Conservation (phyloP, 1,140 invertebrate species). For the Venturia canescens region DNA sequence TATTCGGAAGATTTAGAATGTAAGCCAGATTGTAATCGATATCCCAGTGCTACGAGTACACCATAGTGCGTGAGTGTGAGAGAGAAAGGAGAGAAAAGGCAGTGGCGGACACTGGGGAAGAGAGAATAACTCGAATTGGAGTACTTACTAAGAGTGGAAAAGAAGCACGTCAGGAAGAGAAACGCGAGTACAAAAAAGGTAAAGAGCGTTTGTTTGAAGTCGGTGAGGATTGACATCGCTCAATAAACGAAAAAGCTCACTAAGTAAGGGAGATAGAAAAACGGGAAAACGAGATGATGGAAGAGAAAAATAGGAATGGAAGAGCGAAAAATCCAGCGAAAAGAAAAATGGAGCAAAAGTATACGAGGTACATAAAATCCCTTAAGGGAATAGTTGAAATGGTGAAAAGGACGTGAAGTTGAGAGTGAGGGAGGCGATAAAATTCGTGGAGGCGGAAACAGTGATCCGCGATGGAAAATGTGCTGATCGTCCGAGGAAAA, state of each 20-base stretch:
- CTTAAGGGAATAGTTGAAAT: not conserved
- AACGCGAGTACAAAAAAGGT: not conserved
- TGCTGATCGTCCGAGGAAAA: not conserved
- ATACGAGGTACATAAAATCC: too few species aligned
- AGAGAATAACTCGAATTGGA: too few species aligned
- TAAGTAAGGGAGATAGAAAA: constrained; percentile 37
- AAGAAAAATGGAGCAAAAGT: constrained; percentile 20
- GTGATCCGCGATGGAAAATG: constrained; percentile 1
- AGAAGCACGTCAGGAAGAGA: constrained; percentile 16
- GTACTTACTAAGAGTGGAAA: constrained; percentile 25
- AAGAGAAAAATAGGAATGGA: too few species aligned
- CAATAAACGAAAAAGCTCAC: too few species aligned
- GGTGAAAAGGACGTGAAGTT: too few species aligned
- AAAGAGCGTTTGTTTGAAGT: not conserved
- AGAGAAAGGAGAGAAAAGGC: too few species aligned
- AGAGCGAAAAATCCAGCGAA: not conserved
- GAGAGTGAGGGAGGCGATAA: too few species aligned
- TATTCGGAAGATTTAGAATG: constrained; percentile 64
- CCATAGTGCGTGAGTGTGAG: too few species aligned
- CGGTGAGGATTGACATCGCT: too few species aligned
- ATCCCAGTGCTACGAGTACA: too few species aligned
- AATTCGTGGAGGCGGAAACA: constrained; percentile 22
- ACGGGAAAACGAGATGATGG: constrained; percentile 9
- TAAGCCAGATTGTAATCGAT: constrained; percentile 64
- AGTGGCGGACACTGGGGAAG: too few species aligned